Evolutionary conservation across 2,888 invertebrate genomes (phyloP).

Genomic region (Cryptocephalus moraei): DNA sequence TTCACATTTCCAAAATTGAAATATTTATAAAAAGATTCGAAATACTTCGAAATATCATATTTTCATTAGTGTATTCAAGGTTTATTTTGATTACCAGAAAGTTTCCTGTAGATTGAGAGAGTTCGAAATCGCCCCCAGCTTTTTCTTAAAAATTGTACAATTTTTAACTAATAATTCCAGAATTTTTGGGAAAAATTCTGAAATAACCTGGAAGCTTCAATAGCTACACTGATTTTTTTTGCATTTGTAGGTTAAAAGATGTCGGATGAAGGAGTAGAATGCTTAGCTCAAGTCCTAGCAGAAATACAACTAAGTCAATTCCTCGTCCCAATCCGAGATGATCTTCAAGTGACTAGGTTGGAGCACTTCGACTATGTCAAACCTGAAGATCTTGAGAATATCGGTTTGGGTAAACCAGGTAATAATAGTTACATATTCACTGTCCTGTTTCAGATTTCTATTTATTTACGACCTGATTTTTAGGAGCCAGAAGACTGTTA

Average conservation of each 20-base stretch:
- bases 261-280: constrained; percentile 55
- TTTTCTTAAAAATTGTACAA: too few relatives aligned
- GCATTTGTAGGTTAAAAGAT: constrained; percentile 17
- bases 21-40: too few relatives aligned
- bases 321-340: constrained; percentile 79
- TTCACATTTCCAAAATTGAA: too few relatives aligned
- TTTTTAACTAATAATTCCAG: too few relatives aligned
- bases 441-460: not conserved
- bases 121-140: too few relatives aligned
- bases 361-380: constrained; percentile 98
- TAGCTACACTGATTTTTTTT: too few relatives aligned
- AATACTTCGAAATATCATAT: too few relatives aligned
- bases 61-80: too few relatives aligned
- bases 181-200: too few relatives aligned
- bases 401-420: constrained; percentile 91
- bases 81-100: too few relatives aligned
- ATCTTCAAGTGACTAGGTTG: constrained; percentile 79
- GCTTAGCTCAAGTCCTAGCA: constrained; percentile 74
- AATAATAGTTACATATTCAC: constrained; percentile 28
- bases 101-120: too few relatives aligned
- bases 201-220: too few relatives aligned
- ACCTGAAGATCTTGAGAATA: constrained; percentile 85
- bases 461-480: constrained; percentile 2
- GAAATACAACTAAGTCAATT: constrained; percentile 91
- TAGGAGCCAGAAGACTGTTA: constrained; percentile 65